phyloP scores from a whole-genome alignment of 1,140 invertebrate species.

The Tetramorium simillimum region DNA sequence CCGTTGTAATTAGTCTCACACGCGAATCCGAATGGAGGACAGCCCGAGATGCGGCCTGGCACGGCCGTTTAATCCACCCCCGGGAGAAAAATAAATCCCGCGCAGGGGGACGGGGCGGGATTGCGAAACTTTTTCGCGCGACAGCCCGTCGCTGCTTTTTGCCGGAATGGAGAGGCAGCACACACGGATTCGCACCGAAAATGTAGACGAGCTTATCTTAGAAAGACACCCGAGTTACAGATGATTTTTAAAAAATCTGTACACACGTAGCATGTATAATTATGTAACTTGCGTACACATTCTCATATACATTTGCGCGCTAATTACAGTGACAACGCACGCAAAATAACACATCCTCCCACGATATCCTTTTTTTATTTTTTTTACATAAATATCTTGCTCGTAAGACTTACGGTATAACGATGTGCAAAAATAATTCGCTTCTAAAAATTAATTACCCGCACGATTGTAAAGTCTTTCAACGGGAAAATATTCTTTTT shows the following conservation, averaged over 20 bases:
- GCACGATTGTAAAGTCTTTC: background rate
- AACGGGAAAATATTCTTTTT: background rate
- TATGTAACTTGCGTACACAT: background rate
- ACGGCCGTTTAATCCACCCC: background rate
- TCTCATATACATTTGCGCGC: background rate
- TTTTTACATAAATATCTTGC: background rate
- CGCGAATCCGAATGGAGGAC: slow-evolving; percentile 17
- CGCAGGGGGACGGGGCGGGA: background rate
- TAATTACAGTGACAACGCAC: background rate
- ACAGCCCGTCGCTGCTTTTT: background rate
- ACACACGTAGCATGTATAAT: background rate
- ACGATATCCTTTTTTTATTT: background rate
- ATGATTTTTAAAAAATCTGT: background rate
- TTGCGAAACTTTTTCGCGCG: slow-evolving; percentile 4
- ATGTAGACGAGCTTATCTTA: background rate
- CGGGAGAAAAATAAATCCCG: slow-evolving; percentile 30
- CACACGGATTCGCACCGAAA: background rate
- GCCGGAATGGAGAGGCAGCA: background rate
- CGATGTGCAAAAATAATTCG: background rate
- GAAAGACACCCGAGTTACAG: background rate
- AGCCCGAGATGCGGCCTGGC: background rate
- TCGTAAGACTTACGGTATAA: background rate
- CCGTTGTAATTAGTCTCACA: slow-evolving; percentile 35
- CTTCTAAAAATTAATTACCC: background rate
- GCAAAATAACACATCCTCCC: background rate